Base-by-base conservation (phyloP, 2,888 invertebrate species). In the Griposia aprilina region DNA sequence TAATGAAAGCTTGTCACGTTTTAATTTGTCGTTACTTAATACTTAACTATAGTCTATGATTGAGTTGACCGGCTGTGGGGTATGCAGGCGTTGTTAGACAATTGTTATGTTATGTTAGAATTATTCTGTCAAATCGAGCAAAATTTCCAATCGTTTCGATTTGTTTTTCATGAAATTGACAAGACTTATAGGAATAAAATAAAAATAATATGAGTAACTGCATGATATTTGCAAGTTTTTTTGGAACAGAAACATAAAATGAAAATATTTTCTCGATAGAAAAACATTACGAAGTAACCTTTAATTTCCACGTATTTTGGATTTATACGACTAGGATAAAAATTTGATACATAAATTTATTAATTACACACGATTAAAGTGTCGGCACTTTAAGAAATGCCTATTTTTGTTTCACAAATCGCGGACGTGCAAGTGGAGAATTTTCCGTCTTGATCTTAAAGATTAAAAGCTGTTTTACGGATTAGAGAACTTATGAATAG, bases 1-100 rank as follows among this genome's bases (percentile, higher is more conserved):
- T 86, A 87, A 90, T 90, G 81, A 88, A 86, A 76, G 80, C 85
- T 85, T 89, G 90, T 88, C 89, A 90, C 88, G 85, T 88, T 88
- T 87, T 90, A 89, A 90, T 90, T 89, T 84, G 83, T 89, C 84
- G 78, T 69, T 83, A 67, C 82, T 83, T 81, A 83, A 84, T 83
- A 67, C 82, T 83, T 81, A 83, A 84, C 79, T 79, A 78, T 67
- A 66, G 52, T 68, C 82, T 85, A 87, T 82, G 84, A 86, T 89
- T 86, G 85, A 83, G 74, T 86, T 83, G 82, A 82, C 82, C 69
- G 65, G 68, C 69, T 74, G 60, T 72, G 55, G 73, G 26, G 65
- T 62, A 87, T 80, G 73, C 75, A 66, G 72, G 73, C 71, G 76
- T 70, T 66, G 60, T 74, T 81, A 52, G 36, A 57, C 50, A 71